Conservation (phyloP, 2,888 invertebrate genomes). For the Trichogramma evanescens region DNA sequence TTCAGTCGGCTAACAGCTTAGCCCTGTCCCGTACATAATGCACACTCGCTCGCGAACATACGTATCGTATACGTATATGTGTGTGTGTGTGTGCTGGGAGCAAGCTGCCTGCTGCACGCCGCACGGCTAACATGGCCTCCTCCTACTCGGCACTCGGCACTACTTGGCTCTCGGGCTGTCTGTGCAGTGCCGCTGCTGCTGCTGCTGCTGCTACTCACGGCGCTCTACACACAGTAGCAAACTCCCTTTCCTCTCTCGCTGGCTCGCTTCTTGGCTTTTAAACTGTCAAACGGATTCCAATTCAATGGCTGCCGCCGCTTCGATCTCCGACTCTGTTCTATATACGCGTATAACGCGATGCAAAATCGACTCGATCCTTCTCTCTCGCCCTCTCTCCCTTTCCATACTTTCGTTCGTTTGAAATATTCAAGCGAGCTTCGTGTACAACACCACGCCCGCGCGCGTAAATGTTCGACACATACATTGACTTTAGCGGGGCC, state of each 20-base stretch:
- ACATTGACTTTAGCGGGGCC: slow-evolving; percentile 19
- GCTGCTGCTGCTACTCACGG: no score
- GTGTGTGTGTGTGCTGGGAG: no score
- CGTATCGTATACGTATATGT: no score
- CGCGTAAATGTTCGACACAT: slow-evolving; percentile 39
- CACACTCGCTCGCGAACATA: slow-evolving; percentile 29
- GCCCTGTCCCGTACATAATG: slow-evolving; percentile 48
- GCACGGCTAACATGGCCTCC: not conserved
- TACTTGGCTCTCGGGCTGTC: slow-evolving; percentile 8
- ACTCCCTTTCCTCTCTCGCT: slow-evolving; percentile 19
- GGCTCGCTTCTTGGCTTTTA: slow-evolving; percentile 42
- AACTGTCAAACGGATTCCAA: slow-evolving; percentile 44
- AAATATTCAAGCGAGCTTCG: slow-evolving; percentile 41
- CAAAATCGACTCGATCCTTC: slow-evolving; percentile 4
- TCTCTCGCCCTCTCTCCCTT: slow-evolving; percentile 16
- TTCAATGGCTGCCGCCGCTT: slow-evolving; percentile 37
- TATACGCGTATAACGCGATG: not conserved
- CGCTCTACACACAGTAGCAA: no score
- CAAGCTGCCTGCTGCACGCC: not conserved
- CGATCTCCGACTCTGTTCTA: slow-evolving; percentile 26
- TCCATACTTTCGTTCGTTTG: slow-evolving; percentile 32
- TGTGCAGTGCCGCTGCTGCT: slow-evolving; percentile 13
- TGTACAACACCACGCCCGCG: slow-evolving; percentile 40
- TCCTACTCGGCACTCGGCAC: slow-evolving; percentile 7
- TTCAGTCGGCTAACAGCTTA: slow-evolving; percentile 48